Evolutionary conservation across 1,140 invertebrate species (phyloP).

Genomic region (Zaprionus vittiger): DNA sequence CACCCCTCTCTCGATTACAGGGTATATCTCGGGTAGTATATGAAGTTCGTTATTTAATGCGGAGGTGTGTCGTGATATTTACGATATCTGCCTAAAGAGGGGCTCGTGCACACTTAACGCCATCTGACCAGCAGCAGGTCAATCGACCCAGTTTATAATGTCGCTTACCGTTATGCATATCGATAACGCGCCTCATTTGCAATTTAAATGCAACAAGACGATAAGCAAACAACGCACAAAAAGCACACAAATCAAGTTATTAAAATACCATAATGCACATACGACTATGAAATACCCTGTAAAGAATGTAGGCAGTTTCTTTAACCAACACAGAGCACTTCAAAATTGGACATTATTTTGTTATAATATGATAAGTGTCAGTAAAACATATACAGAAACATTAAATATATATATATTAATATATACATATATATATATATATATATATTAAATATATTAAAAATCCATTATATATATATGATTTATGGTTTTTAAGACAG

Average conservation of each 20-base stretch:
- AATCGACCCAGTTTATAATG: constrained; percentile 8
- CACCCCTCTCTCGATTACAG: not conserved
- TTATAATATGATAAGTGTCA: too few species aligned
- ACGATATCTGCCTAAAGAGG: not conserved
- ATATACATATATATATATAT: too few species aligned
- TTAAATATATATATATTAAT: too few species aligned
- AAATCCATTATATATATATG: too few species aligned
- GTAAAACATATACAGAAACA: too few species aligned
- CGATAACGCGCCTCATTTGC: not conserved
- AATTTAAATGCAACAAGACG: not conserved
- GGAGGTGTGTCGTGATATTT: not conserved
- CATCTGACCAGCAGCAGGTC: not conserved
- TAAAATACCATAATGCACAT: not conserved
- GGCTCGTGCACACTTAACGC: not conserved
- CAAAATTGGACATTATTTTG: too few species aligned
- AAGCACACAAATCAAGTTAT: not conserved
- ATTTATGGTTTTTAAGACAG: too few species aligned
- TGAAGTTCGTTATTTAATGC: not conserved
- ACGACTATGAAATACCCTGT: not conserved
- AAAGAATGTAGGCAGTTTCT: not conserved
- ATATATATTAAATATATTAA: too few species aligned
- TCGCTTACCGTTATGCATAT: constrained; percentile 6
- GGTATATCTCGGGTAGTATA: not conserved
- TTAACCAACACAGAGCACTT: too few species aligned
- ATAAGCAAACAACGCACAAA: not conserved